These are phyloP conservation scores for Patella vulgata DNA, from an alignment of 1,140 invertebrate genomes.

Conservation along the genomic window DNA sequence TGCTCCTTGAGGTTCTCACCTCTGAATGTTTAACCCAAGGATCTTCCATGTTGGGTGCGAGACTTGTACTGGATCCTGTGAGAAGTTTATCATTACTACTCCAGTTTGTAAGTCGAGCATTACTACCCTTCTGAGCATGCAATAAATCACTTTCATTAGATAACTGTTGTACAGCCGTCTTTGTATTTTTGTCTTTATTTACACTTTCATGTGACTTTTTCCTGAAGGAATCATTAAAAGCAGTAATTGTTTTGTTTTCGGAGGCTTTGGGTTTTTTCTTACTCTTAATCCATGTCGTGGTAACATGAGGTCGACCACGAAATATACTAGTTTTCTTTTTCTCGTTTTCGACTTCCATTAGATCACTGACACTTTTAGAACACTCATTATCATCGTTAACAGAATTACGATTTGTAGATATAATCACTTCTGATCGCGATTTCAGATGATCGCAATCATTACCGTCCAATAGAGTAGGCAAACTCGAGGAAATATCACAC, in stretches of 20 bases:
- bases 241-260: conserved; percentile 27
- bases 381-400: too few relatives aligned
- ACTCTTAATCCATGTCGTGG: too few relatives aligned
- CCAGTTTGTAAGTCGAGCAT: conserved; percentile 35
- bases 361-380: too few relatives aligned
- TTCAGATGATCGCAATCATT: too few relatives aligned
- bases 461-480: too few relatives aligned
- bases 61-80: conserved; percentile 23
- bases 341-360: too few relatives aligned
- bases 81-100: conserved; percentile 34
- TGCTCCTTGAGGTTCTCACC: neutral
- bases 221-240: conserved; percentile 39
- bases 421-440: too few relatives aligned
- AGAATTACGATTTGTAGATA: too few relatives aligned
- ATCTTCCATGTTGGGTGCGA: conserved; percentile 36
- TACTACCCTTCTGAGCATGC: neutral
- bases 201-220: conserved; percentile 32
- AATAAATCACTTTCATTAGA: neutral
- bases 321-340: too few relatives aligned
- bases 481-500: too few relatives aligned
- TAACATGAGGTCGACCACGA: too few relatives aligned
- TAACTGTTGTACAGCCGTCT: conserved; percentile 11
- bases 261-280: neutral
- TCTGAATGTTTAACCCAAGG: conserved; percentile 41
- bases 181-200: conserved; percentile 19